Base-by-base conservation (phyloP, 2,888 invertebrate genomes). In the Rotaria magnacalcarata region DNA sequence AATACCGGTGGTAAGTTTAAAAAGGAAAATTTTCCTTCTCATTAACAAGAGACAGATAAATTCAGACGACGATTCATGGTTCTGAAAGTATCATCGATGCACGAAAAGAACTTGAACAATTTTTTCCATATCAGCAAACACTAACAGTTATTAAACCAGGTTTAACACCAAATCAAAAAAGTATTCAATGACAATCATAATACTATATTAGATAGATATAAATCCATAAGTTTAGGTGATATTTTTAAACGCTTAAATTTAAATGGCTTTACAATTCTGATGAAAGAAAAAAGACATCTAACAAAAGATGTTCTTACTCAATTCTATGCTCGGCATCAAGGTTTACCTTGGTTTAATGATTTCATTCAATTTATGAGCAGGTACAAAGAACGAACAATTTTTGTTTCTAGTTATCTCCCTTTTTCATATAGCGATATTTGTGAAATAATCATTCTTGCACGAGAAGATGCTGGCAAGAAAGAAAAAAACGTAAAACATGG, bases 101-200 rank as follows among this genome's bases (percentile, higher is more conserved):
- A 16, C 43, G 58, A 85, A 67, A 54, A 84, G 91, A 91, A 88
- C 84, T 90, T 7, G 87, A 90, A 43, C 89, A 88, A 87, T 91
- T 91, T 89, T 91, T 91, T 89, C 91, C 91, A 10, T 88, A 90
- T 88, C 89, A 91, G 87, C 90, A 91, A 87, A 91, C 91, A 27
- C 88, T 91, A 0, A 90, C 90, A 41, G 89, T 90, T 19, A 90
- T 91, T 85, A 87, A 87, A 34, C 87, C 85, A 60, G 84, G 60
- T 54, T 67, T 85, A 84, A 60, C 85, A 52, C 24, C 84, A 10
- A 85, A 60, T 41, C 85, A 87, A 54, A 85, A 60, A 85, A 84
- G 85, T 85, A 60, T 24, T 47, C 0, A 43, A 52, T 34, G 34
- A 34, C 34, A 34, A 1, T 34, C 34, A 34, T 34, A 34, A 34